Conservation (phyloP, 2,113 vertebrate genomes). For the Lepidothrix coronata region DNA sequence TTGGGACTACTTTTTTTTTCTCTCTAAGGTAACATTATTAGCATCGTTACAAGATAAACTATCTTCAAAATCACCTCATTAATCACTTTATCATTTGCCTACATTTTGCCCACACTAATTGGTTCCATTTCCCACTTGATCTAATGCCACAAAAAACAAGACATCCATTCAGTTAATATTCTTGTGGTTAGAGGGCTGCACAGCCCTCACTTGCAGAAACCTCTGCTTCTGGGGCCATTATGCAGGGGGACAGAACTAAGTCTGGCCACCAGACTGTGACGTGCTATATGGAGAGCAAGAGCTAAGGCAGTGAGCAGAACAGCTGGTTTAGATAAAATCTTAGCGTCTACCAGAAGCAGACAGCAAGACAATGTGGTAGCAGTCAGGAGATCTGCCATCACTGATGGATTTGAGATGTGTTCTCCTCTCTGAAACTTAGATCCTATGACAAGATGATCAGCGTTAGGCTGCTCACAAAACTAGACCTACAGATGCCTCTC, state of each 20-base stretch:
- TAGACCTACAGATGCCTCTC: background rate
- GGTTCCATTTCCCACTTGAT: background rate
- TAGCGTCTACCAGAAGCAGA: background rate
- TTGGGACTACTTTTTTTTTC: background rate
- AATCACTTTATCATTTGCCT: background rate
- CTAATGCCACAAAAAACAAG: background rate
- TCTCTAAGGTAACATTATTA: background rate
- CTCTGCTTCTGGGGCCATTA: background rate
- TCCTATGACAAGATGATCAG: background rate
- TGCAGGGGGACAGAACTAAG: fast-evolving
- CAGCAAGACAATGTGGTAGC: background rate
- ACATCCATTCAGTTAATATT: background rate
- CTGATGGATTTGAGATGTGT: background rate
- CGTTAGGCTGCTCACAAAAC: background rate
- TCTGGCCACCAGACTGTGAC: background rate
- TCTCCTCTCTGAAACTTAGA: background rate
- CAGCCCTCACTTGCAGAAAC: background rate
- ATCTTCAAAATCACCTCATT: background rate
- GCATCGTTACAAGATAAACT: background rate
- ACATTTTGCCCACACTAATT: background rate
- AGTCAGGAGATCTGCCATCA: background rate
- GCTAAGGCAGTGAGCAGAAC: background rate
- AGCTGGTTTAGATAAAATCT: background rate
- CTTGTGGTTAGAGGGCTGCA: background rate
- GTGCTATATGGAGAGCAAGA: background rate